Evolutionary conservation across 2,888 invertebrate species (phyloP), one percentile per base, ranked within the genome.

Genomic region (Limnephilus rhombicus): DNA sequence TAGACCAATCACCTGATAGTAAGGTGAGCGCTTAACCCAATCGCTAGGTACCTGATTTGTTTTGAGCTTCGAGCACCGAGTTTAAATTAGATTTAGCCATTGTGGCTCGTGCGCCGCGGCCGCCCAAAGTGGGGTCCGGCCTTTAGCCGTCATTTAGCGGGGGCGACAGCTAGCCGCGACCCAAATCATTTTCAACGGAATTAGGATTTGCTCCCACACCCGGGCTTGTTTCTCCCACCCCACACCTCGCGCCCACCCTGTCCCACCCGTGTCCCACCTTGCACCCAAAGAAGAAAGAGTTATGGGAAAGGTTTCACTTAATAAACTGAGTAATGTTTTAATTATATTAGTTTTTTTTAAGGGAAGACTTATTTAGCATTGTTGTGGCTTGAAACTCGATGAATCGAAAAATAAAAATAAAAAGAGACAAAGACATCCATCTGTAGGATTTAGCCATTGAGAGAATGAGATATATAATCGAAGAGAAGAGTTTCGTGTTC

Each of bases 161-260:
- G 34, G 89, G 80, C 68, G 81, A 34, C 45, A 53, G 85, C 83
- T 15, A 15, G 49, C 92, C 80, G 83, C 49, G 92, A 93, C 93
- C 93, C 93, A 92, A 93, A 93, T 93, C 93, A 93, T 93, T 92
- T 92, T 89, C 85, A 93, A 92, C 91, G 80, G 92, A 92, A 93
- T 93, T 93, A 93, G 93, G 91, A 91, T 91, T 92, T 82, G 87
- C 91, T 34, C 87, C 68, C 91, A 53, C 80, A 92, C 49, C 90
- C 85, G 29, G n/a, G 37, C 4, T 18, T 34, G 82, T 9, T 24
- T 24, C 37, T 24, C 15, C 34, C 83, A 24, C 83, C 34, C 83
- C 12, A 34, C 34, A 34, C 24, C 34, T 15, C 24, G 5, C 29
- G 37, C 37, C 37, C 15, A 24, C n/a, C 12, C 3, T n/a, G 0